Percentiles rank a stretch among this genome's conserved stretches.
Conservation (phyloP, 2,797 vertebrate genomes). For the Hippocampus kuda region DNA sequence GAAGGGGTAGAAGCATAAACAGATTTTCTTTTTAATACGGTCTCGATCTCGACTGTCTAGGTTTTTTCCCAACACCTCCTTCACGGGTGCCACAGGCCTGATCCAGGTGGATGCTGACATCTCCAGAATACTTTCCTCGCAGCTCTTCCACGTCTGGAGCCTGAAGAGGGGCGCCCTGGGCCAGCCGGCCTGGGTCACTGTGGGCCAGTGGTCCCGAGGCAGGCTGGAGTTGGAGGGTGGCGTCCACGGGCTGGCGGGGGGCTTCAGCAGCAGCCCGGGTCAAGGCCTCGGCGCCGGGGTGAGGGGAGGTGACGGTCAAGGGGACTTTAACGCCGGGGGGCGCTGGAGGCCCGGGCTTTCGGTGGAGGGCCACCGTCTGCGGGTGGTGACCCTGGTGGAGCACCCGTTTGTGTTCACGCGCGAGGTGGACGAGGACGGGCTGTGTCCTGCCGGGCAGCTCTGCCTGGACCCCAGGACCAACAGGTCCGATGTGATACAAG, state of each 20-base stretch:
- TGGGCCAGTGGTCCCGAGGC: conserved; percentile 77
- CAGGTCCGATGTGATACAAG: conserved; percentile 66
- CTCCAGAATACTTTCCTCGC: conserved; percentile 69
- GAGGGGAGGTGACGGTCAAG: conserved; percentile 54
- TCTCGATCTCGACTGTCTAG: conserved; percentile 53
- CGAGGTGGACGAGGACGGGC: conserved; percentile 80
- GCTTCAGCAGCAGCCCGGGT: conserved; percentile 45
- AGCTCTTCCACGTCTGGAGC: conserved; percentile 80
- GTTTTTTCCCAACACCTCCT: conserved; percentile 82
- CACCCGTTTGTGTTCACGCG: conserved; percentile 91
- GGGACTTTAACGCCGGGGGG: conserved; percentile 39
- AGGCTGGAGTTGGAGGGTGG: conserved; percentile 73
- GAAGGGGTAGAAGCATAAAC: neutral
- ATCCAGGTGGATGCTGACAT: conserved; percentile 60
- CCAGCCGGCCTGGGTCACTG: conserved; percentile 83
- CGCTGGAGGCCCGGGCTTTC: conserved; percentile 66
- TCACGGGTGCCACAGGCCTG: conserved; percentile 74
- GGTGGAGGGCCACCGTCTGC: conserved; percentile 61
- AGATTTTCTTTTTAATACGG: neutral
- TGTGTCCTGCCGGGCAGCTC: conserved; percentile 81
- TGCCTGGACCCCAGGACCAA: conserved; percentile 85
- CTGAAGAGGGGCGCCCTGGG: conserved; percentile 76
- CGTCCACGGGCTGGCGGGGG: conserved; percentile 58
- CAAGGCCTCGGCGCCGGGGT: conserved; percentile 58
- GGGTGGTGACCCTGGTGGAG: conserved; percentile 88